phyloP scores from a whole-genome alignment of 2,113 vertebrate species.

The Tragelaphus scriptus region DNA sequence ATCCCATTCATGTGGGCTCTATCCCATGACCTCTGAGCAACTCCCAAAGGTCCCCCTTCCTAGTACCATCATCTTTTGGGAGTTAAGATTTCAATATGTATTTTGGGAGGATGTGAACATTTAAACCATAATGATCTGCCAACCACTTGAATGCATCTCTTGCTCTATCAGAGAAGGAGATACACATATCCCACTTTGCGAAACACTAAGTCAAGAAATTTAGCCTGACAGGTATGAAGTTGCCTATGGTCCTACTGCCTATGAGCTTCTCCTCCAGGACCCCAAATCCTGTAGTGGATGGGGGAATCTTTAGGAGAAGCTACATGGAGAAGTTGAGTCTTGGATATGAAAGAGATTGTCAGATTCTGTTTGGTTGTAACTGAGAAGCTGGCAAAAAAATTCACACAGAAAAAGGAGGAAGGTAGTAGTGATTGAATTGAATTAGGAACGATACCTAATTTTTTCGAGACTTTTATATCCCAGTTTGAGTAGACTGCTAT shows the following conservation, averaged over 20 bases:
- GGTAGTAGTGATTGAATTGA: neutral
- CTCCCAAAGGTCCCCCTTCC: neutral
- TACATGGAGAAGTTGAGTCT: neutral
- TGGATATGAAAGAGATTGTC: neutral
- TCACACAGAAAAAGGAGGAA: neutral
- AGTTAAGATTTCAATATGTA: neutral
- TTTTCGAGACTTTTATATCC: neutral
- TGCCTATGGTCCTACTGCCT: neutral
- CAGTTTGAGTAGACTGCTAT: fast-evolving
- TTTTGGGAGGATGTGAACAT: neutral
- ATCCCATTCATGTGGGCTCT: neutral
- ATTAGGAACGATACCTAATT: too few species aligned
- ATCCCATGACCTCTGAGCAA: neutral
- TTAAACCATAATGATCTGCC: neutral
- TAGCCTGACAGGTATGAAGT: neutral
- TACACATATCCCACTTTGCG: neutral
- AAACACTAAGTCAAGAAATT: neutral
- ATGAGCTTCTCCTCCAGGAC: neutral
- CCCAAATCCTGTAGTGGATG: neutral
- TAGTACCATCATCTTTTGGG: neutral
- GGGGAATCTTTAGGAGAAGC: neutral
- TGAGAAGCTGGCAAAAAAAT: neutral
- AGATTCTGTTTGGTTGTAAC: neutral
- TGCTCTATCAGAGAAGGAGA: neutral
- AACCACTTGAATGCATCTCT: neutral